Evolutionary conservation across 92 coral and sea anemone genomes (phyloP), one percentile per base, ranked within the genome.

Genomic region (Phenganax stokvisi): DNA sequence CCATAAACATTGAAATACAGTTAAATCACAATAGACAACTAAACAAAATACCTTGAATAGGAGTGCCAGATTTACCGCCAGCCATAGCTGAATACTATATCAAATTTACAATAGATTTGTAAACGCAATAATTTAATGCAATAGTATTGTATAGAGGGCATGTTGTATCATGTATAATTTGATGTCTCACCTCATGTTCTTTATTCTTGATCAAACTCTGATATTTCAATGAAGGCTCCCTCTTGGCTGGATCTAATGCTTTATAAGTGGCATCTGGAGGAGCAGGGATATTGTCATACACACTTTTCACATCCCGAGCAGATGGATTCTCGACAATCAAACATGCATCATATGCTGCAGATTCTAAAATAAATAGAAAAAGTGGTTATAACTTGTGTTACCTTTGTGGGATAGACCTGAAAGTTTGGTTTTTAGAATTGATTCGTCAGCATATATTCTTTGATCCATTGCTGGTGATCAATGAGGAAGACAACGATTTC

Each of bases 291-390:
- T 79, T 79, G 69, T 79, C 83, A 79, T 79, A 79, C 17, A 65
- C 53, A 16, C 83, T 79, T 10, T 6, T 68, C 27, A 29, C 71
- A 37, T 64, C 58, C 4, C 55, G 67, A 29, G 73, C 74, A 16
- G 73, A 63, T 9, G 83, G 83, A 54, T 79, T 79, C 15, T 79
- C 83, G 58, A 79, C 83, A 62, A 79, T 44, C 25, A 79, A 2
- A 53, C 83, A 79, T 20, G 67, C 29, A 54, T 79, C 83, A n/a
- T 79, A 79, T 8, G 55, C 54, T 44, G 74, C 83, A 44, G 58
- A 60, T 16, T 51, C 83, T 79, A 6, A 3, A 28, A 62, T 16
- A 51, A 77, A 60, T 37, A 37, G 47, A 37, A 37, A 37, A 37
- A 37, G 47, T 37, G 47, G 5, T 2, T 37, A 2, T 37, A 37